Evolutionary conservation across 2,113 vertebrate genomes (phyloP).

Genomic region (Muntiacus muntjak): DNA sequence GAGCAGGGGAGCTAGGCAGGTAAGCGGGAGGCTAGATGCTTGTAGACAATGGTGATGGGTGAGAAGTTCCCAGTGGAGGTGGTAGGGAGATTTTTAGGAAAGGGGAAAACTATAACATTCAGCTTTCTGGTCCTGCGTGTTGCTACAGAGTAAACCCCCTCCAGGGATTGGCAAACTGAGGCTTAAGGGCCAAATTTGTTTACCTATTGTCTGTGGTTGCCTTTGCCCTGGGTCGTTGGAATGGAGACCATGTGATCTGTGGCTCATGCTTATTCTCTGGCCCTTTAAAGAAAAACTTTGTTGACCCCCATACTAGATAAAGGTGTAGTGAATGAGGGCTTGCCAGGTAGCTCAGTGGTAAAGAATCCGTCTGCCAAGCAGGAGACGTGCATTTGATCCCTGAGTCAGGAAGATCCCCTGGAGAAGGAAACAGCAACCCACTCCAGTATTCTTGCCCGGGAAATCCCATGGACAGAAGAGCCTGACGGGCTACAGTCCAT

Average conservation of each 20-base stretch:
- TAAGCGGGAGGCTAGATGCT: background rate
- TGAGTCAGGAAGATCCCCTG: background rate
- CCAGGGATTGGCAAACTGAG: background rate
- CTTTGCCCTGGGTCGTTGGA: background rate
- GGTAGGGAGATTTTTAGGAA: background rate
- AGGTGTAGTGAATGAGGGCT: background rate
- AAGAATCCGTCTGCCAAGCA: background rate
- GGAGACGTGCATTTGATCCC: background rate
- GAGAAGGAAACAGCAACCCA: background rate
- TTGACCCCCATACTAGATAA: background rate
- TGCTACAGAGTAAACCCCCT: background rate
- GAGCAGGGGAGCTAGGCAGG: background rate
- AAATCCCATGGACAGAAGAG: background rate
- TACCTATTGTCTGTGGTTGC: background rate
- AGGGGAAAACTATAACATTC: background rate
- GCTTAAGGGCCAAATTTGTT: rapidly evolving
- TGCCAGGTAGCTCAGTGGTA: background rate
- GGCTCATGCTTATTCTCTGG: background rate
- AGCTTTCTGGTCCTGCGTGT: background rate
- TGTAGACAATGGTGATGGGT: background rate
- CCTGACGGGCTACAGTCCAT: background rate
- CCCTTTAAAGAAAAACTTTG: background rate
- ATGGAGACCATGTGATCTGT: background rate
- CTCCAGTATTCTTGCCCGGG: background rate
- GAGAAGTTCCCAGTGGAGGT: background rate